Percentiles rank a stretch among this genome's conserved stretches.
Evolutionary conservation across 2,113 vertebrate species (phyloP).

Genomic region (Platanista minor): DNA sequence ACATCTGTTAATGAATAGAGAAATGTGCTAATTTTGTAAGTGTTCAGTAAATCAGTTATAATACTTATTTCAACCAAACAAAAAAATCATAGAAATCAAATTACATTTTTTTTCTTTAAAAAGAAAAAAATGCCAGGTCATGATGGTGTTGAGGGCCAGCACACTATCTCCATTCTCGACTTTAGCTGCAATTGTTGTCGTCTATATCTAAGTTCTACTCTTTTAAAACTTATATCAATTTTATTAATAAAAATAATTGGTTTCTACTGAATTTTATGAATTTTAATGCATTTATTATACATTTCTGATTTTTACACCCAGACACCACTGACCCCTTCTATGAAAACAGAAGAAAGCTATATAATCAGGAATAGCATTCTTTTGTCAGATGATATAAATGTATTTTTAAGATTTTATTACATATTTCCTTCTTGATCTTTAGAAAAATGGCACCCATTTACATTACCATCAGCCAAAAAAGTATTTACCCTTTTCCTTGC

Average conservation of each 20-base stretch:
- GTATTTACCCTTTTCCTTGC: constrained; percentile 9
- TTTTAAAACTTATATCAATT: not conserved
- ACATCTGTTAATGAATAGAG: not conserved
- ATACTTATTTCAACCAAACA: not conserved
- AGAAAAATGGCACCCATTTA: constrained; percentile 39
- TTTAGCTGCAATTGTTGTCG: not conserved
- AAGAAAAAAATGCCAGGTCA: not conserved
- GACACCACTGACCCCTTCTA: not conserved
- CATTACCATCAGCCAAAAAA: not conserved
- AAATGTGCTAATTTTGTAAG: not conserved
- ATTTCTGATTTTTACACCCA: not conserved
- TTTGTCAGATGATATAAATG: constrained; percentile 17
- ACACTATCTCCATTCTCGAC: not conserved
- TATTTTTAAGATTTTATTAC: constrained; percentile 42
- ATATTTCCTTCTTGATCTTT: not conserved
- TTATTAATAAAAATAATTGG: not conserved
- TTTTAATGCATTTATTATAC: not conserved
- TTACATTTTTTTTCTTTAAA: not conserved
- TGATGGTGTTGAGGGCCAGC: not conserved
- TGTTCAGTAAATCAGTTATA: not conserved
- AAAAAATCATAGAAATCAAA: not conserved
- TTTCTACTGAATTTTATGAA: not conserved
- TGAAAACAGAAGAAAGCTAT: not conserved
- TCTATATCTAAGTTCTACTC: not conserved
- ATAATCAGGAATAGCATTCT: constrained; percentile 3